Evolutionary conservation across 2,113 vertebrate genomes (phyloP), one percentile per base, ranked within the genome.

Genomic region (Neodon shergylaensis): DNA sequence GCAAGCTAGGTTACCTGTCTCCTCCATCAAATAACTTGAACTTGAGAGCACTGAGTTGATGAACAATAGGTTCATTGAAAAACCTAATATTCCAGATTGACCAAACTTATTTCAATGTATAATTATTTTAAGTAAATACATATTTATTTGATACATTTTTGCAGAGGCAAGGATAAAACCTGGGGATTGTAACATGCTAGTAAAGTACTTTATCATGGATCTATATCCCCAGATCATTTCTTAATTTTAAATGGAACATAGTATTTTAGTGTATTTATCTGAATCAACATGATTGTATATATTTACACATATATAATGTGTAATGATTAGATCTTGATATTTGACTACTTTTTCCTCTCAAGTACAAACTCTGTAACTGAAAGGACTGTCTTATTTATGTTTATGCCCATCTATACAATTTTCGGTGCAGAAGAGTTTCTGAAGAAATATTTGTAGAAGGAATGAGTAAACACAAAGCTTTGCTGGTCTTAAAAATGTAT

Each of bases 111-210:
- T 95, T 39, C 6, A 96, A 84, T 76, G 68, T 63, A 12, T 58
- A 95, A 72, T 65, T 91, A 81, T 84, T 61, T 94, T 63, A 78
- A 70, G 68, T 76, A 82, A 90, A 65, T 88, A 70, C 74, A 16
- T 63, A 86, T 95, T 95, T 90, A 81, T 36, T 92, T 88, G 28
- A 85, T 95, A 28, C 49, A 58, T n/a, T 76, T 94, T 42, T 14
- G 3, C 12, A 88, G 33, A 70, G 33, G 44, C 36, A 24, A 52
- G 33, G 49, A 28, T 39, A n/a, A 58, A 73, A 58, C 19, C 24
- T 39, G 36, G n/a, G 22, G 13, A 72, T n/a, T 72, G 4, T 52
- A 52, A 87, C 14, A 42, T 39, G 66, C n/a, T 73, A 54, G 68
- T 28, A 24, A 88, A 17, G 24, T 28, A 73, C 68, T 12, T 24